Evolutionary conservation across 2,888 invertebrate genomes (phyloP), one percentile per base, ranked within the genome.

Genomic region (Sinotaia quadrata): DNA sequence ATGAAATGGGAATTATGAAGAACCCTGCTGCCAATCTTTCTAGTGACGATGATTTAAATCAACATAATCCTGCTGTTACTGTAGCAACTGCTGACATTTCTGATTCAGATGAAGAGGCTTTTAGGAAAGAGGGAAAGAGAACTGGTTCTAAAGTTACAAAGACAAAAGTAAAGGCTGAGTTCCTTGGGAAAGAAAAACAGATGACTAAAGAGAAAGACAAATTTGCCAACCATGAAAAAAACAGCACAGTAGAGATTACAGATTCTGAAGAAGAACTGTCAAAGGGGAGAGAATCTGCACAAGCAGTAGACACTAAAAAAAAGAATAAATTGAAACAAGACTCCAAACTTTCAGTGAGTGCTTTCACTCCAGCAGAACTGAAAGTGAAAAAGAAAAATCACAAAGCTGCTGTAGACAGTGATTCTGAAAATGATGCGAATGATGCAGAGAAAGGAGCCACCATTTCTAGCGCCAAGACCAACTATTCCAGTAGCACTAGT

Each of bases 11-110:
- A 12, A 68, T 59, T 37, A 52, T 31, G 10, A 68, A 60, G 29
- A 27, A 24, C 3, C 56, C 54, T 41, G 80, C 79, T 67, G 71
- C 63, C 34, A 80, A 83, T 44, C 56, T 80, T 5, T 72, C 75
- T 44, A 79, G 80, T 18, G 78, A 77, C 18, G 81, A 80, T 33
- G 78, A 74, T 21, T 68, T 36, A 21, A 3, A 29, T 5, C 33
- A 41, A 31, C 12, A 41, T 5, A 61, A 47, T 27, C 24, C 41
- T 41, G 59, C 66, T 1, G 33, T 44, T 27, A 57, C 41, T 8
- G 21, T 31, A 5, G 54, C 33, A 8, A 37, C 44, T 2, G 61
- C 60, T 4, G 44, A 36, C 27, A 47, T 68, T 33, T 67, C 59
- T 18, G 51, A 60, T 21, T 47, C 58, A 36, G 60, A 47, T 8